phyloP scores from a whole-genome alignment of 1,140 invertebrate genomes.

The Drosophila burlai region DNA sequence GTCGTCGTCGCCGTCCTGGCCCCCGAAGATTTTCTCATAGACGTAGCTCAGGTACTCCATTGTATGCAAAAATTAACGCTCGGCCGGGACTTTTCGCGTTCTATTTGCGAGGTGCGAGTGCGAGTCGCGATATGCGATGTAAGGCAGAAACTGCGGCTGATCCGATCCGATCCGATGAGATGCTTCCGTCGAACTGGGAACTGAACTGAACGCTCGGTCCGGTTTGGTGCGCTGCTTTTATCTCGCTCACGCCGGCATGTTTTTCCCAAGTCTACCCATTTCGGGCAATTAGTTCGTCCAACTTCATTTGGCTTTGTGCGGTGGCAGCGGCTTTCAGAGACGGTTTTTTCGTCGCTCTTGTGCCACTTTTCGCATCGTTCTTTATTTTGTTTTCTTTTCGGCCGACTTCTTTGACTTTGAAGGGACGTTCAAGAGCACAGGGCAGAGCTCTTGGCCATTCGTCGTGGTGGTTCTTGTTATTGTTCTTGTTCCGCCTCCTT shows the following conservation, averaged over 20 bases:
- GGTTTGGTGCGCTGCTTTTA: constrained; percentile 62
- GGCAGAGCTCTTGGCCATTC: constrained; percentile 20
- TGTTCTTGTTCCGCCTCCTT: not conserved
- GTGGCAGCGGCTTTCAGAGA: not conserved
- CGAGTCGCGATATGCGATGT: not conserved
- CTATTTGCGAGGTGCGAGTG: constrained; percentile 12
- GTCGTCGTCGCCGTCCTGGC: constrained; percentile 21
- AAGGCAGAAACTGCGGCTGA: not conserved
- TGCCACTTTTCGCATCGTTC: constrained; percentile 8
- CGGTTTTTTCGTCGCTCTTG: constrained; percentile 16
- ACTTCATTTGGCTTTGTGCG: constrained; percentile 31
- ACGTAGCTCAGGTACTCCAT: constrained; percentile 76
- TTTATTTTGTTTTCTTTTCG: constrained; percentile 12
- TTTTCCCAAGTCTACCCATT: constrained; percentile 45
- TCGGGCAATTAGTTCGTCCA: constrained; percentile 49
- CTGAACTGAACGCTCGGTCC: constrained; percentile 62
- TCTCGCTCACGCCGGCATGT: constrained; percentile 27
- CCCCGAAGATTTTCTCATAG: constrained; percentile 74
- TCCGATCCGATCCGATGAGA: constrained; percentile 24
- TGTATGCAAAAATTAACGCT: constrained; percentile 59
- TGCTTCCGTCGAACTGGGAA: constrained; percentile 56
- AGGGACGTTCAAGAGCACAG: constrained; percentile 18
- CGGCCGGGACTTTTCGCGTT: constrained; percentile 36
- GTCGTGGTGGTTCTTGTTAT: not conserved
- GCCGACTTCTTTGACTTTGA: constrained; percentile 61